These are phyloP conservation scores for Lampris megalopsis DNA, from an alignment of 2,113 vertebrate genomes.

Conservation along the genomic window DNA sequence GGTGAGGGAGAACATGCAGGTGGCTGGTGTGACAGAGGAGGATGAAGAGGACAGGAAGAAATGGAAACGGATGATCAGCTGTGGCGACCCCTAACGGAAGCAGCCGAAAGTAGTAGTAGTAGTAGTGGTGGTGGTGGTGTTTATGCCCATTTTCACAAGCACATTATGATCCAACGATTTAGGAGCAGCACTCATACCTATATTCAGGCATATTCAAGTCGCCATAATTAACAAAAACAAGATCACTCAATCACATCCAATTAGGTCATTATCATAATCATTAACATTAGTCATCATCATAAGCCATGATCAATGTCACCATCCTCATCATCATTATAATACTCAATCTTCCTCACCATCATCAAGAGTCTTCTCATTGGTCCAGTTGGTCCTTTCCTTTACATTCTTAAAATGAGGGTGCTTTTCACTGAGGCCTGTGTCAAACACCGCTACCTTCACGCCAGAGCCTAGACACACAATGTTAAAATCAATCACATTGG, in stretches of 20 bases:
- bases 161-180: no score
- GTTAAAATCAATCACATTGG: no score
- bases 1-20: no score
- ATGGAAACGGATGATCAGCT: no score
- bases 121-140: no score
- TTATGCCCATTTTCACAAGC: no score
- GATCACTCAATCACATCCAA: background rate
- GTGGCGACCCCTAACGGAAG: no score
- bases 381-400: conserved; percentile 99
- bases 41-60: no score
- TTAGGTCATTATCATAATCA: conserved; percentile 1
- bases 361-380: conserved; percentile 97
- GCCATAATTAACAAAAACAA: background rate
- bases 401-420: conserved; percentile 99
- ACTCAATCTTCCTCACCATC: conserved; percentile 84
- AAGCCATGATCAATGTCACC: background rate
- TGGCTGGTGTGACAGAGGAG: no score
- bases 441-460: conserved; percentile 97
- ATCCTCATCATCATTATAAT: background rate
- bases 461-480: conserved; percentile 85
- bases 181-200: no score
- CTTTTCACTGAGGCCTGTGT: conserved; percentile 97
- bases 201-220: no score
- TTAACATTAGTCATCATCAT: background rate
- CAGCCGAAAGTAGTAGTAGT: no score